Evolutionary conservation across 2,113 vertebrate genomes (phyloP).

Genomic region (Hassar affinis): DNA sequence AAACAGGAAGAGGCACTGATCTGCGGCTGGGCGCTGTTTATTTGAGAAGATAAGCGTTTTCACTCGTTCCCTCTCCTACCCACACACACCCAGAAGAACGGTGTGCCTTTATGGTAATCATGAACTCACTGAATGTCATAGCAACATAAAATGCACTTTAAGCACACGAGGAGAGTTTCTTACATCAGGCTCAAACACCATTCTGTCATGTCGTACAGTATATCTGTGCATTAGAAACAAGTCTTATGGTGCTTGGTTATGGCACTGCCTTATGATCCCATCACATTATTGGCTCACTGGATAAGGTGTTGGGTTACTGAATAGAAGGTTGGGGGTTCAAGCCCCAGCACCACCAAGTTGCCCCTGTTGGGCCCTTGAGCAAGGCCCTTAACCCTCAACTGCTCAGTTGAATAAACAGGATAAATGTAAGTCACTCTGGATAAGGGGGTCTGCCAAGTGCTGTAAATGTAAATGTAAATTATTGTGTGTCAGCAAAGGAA

Average conservation of each 20-base stretch:
- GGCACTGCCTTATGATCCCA: neutral
- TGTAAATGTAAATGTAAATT: too few species aligned
- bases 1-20: slow-evolving; percentile 9
- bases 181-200: neutral
- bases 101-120: neutral
- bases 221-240: neutral
- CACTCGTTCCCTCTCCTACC: neutral
- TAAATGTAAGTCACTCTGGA: too few species aligned
- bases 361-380: too few species aligned
- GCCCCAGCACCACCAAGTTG: too few species aligned
- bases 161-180: neutral
- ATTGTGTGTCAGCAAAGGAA: too few species aligned
- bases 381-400: too few species aligned
- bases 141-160: neutral
- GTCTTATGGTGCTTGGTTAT: neutral
- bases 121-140: neutral
- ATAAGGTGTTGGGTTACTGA: too few species aligned
- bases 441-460: too few species aligned
- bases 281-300: neutral
- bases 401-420: too few species aligned
- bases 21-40: slow-evolving; percentile 2
- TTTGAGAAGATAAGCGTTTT: slow-evolving; percentile 14
- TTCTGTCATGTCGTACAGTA: neutral
- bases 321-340: too few species aligned
- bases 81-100: neutral